Base-by-base conservation (phyloP, 1,140 invertebrate species). In the Leptinotarsa undecemlineata region DNA sequence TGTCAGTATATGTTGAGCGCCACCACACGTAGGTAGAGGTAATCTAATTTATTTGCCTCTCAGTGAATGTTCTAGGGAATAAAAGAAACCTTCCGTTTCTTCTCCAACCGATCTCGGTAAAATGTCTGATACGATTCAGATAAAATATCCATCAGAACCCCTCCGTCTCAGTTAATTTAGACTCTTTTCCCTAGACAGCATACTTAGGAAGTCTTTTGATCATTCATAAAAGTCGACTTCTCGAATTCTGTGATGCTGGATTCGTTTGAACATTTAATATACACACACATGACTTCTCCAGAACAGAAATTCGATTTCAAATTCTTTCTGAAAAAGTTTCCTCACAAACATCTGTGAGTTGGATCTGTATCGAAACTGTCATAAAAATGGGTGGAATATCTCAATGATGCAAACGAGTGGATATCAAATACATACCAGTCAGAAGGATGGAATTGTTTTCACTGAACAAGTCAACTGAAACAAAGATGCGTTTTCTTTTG, bases 171-270 rank as follows among this genome's bases (percentile, higher is more conserved):
- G 51, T 57, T 57, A 57, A 57, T 57, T 57, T 57, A 19, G 51
- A 14, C n/a, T 57, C 51, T n/a, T 17, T 0, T 57, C 51, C 51
- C 4, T 57, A 15, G n/a, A 19, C n/a, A 15, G 51, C 15, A 17
- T 0, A 17, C 51, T 15, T n/a, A 57, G 51, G 51, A 19, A 57
- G 51, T 57, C 51, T 57, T 57, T 57, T 57, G 51, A 57, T 57
- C 51, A 57, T 57, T 57, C 51, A 19, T 57, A 57, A 57, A 57
- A 57, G 51, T 57, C n/a, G 15, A 57, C 33, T 57, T 57, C 51
- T 57, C n/a, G 51, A 57, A 57, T 57, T 57, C 8, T 57, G 51
- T 57, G 51, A 19, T 17, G 51, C 3, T 57, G 51, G n/a, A 57
- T 19, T 57, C 51, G 51, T 17, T 42, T 42, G 33, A 42, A 42